Evolutionary conservation across 2,888 invertebrate species (phyloP), one percentile per base, ranked within the genome.

Genomic region (Latrodectus elegans): DNA sequence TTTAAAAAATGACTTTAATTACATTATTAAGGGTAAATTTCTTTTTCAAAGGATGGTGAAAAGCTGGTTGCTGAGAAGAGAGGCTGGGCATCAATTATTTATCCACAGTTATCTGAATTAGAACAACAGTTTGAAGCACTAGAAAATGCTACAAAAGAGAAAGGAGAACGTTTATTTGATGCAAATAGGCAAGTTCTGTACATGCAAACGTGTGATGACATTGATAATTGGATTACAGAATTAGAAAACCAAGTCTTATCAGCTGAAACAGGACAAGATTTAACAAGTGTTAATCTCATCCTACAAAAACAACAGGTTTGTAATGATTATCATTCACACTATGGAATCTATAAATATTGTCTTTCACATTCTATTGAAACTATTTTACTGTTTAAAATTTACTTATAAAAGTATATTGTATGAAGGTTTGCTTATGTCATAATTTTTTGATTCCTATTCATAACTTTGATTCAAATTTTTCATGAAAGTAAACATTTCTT

Each of bases 201-300:
- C 79, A 98, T 99, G 93, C 99, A 99, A 93, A 98, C 97, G 60
- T 98, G 98, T 92, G 99, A 99, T 92, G 99, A 99, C 91, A 98
- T 99, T 92, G 99, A 99, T 92, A 97, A 97, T 0, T 99, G 99
- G 97, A 98, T 99, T 94, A 97, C 96, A 92, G 98, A 99, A 91
- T 94, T 99, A 89, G 99, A 99, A 93, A 98, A 98, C 91, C 99
- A 99, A 93, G 98, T 98, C 92, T 96, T 97, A 91, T 96, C 95
- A 91, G 97, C 97, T 88, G 98, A 98, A 92, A 97, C 97, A 71
- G 97, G 98, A 90, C 93, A 93, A 88, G 99, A 99, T 94, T 94
- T 99, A 91, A 99, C 99, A 81, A 99, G 99, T 74, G 99, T 99
- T 88, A 99, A 99, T 92, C 97, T 99, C 92, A 95, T 99, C 77